Evolutionary conservation across 2,797 vertebrate species (phyloP).

Genomic region (Buphagus erythrorhynchus): DNA sequence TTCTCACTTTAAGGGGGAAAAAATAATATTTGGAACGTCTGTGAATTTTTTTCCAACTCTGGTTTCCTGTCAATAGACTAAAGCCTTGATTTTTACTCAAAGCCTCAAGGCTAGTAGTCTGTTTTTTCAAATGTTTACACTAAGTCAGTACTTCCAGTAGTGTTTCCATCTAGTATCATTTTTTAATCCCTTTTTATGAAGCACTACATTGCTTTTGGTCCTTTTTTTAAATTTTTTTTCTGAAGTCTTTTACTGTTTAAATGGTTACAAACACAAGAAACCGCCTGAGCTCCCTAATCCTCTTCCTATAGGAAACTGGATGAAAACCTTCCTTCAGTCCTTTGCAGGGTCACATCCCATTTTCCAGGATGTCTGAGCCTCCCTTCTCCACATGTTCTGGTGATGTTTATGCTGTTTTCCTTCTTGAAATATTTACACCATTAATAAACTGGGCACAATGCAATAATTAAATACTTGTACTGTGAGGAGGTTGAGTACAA

Average conservation of each 20-base stretch:
- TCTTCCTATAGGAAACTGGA: neutral
- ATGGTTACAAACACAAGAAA: neutral
- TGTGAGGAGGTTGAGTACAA: neutral
- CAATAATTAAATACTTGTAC: neutral
- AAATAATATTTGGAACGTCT: neutral
- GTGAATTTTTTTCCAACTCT: neutral
- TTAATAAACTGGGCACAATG: neutral
- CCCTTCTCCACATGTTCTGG: neutral
- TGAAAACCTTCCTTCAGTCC: neutral
- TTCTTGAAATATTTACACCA: neutral
- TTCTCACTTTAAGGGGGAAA: neutral
- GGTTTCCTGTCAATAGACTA: slow-evolving; percentile 17
- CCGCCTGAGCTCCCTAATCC: neutral
- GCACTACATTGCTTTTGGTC: neutral
- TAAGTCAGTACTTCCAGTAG: neutral
- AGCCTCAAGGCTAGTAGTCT: neutral
- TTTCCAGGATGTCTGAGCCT: neutral
- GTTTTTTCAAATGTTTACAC: neutral
- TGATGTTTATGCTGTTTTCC: neutral
- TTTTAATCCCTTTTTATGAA: neutral
- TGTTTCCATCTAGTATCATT: neutral
- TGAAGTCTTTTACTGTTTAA: neutral
- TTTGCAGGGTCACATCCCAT: neutral
- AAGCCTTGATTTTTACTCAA: neutral
- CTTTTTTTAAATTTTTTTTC: neutral